A percentile compares a stretch with the other conserved stretches of the same genome.
Evolutionary conservation across 2,888 invertebrate species (phyloP).

Genomic region (Cryptus armator): DNA sequence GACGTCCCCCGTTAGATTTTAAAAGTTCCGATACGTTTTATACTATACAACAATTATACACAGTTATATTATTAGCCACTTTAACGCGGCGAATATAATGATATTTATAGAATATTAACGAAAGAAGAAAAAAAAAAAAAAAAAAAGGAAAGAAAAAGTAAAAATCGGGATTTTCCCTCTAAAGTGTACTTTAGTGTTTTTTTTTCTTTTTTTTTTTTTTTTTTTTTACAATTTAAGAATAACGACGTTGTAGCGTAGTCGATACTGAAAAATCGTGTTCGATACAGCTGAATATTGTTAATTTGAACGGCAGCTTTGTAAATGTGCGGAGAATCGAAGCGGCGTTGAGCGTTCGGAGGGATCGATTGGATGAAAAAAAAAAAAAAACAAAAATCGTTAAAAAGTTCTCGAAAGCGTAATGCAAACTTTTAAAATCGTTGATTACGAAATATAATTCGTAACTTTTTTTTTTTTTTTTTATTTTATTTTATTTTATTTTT

Average conservation of each 20-base stretch:
- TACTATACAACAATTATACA: conserved; percentile 72
- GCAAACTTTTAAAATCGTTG: background rate
- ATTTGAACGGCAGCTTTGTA: conserved; percentile 54
- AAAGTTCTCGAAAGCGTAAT: conserved; percentile 11
- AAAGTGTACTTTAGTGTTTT: conserved; percentile 70
- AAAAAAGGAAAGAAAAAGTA: no score
- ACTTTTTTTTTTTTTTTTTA: background rate
- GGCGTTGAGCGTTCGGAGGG: conserved; percentile 2
- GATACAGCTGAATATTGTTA: conserved; percentile 48
- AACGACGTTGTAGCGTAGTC: conserved; percentile 64
- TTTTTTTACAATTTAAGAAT: conserved; percentile 51
- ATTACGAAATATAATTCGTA: conserved; percentile 22
- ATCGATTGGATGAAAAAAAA: conserved; percentile 15
- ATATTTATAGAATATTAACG: conserved; percentile 74
- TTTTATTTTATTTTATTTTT: conserved; percentile 3
- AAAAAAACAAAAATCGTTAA: background rate
- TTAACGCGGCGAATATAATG: conserved; percentile 74
- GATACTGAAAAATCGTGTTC: conserved; percentile 63
- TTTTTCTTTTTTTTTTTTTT: conserved; percentile 63
- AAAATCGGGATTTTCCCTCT: conserved; percentile 28
- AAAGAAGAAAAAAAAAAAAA: background rate
- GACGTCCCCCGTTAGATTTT: conserved; percentile 76
- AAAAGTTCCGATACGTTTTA: conserved; percentile 80
- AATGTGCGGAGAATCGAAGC: conserved; percentile 39
- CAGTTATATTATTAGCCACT: conserved; percentile 75